These are phyloP conservation scores for Macroramphosus scolopax DNA, from an alignment of 2,797 vertebrate species.

Conservation along the genomic window DNA sequence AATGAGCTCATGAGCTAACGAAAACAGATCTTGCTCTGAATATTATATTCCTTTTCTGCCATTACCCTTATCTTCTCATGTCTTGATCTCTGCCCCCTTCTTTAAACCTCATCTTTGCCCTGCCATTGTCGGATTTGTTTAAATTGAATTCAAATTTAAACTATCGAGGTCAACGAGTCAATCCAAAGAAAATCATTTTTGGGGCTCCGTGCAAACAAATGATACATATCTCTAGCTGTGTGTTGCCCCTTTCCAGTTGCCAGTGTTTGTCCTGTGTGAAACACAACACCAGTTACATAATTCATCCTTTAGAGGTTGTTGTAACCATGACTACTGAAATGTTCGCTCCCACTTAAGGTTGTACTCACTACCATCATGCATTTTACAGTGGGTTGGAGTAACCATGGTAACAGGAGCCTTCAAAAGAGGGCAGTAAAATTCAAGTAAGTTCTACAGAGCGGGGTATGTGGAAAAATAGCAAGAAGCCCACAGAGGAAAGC, in stretches of 20 bases:
- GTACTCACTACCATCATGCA: constrained; percentile 62
- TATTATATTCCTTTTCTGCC: no score
- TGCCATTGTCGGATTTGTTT: no score
- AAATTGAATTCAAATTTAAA: no score
- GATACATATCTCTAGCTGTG: constrained; percentile 13
- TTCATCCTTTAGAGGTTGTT: constrained; percentile 69
- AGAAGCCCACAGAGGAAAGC: no score
- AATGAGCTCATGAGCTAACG: no score
- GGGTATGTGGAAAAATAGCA: constrained; percentile 47
- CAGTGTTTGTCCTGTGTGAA: constrained; percentile 41
- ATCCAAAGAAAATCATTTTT: no score
- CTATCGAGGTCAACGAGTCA: no score
- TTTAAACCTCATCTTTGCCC: no score
- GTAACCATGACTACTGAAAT: constrained; percentile 70
- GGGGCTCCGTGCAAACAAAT: no score
- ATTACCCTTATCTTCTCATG: no score
- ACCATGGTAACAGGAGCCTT: constrained; percentile 67
- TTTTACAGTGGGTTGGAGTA: constrained; percentile 64
- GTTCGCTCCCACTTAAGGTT: constrained; percentile 67
- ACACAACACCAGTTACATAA: constrained; percentile 70
- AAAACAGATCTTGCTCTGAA: no score
- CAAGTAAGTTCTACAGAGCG: constrained; percentile 49
- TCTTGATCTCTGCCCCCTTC: no score
- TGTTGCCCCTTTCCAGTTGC: constrained; percentile 31
- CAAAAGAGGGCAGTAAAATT: constrained; percentile 53